Base-by-base conservation (phyloP, 2,888 invertebrate species). In the Microdon myrmicae region DNA sequence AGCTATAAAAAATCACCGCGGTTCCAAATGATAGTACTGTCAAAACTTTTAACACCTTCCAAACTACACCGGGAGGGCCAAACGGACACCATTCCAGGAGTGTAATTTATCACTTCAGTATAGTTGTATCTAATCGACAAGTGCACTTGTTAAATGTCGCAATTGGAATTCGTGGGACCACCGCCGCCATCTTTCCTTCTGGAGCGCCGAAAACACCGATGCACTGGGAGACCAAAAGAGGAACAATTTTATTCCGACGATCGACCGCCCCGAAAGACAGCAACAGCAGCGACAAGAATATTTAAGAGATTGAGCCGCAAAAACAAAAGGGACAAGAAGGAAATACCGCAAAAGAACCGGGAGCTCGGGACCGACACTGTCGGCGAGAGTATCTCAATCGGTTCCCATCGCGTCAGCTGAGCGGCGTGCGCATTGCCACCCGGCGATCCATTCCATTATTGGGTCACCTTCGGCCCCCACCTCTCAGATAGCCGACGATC, bases 131-230 rank as follows among this genome's bases (percentile, higher is more conserved):
- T 58, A 47, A 51, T 35, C 51, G 51, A 64, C 64, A 64, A 58
- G 58, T 64, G 64, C 64, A 64, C 64, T 58, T 64, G 64, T 64
- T 35, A 53, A 58, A 53, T 58, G 58, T 64, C 64, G 39, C 64
- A 64, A 64, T 64, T 64, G 64, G 64, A 64, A 64, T 64, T 51
- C n/a, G n/a, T 32, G 64, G 58, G 58, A 64, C 64, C 64, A 64
- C 64, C 58, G 45, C 58, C 39, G 45, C 41, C 53, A 43, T 56
- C 32, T 55, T 29, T 53, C 14, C 31, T 7, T 32, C 19, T 10
- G 32, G 37, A 58, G 35, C 58, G 45, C 55, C 43, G 29, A 4
- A 31, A 41, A 28, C 41, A 41, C 28, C 39, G 43, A 49, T 45
- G 44, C 47, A 34, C 48, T n/a, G n/a, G n/a, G n/a, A n/a, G n/a